Evolutionary conservation across 2,888 invertebrate species (phyloP).

Genomic region (Ormyrus labotus): DNA sequence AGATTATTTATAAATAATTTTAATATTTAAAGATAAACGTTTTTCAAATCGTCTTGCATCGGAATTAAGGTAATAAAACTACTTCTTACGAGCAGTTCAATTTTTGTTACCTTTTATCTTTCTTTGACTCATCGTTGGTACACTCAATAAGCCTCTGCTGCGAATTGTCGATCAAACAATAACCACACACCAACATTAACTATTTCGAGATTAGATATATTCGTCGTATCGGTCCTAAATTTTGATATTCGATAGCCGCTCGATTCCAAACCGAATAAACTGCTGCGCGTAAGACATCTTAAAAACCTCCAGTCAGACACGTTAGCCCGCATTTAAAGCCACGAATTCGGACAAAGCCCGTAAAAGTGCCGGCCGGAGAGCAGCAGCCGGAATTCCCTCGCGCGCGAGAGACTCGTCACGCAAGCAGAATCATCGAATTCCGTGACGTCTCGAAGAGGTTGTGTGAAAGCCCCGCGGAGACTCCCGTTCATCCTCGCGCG

Average conservation of each 20-base stretch:
- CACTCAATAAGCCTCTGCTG: not conserved
- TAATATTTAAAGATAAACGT: too few relatives aligned
- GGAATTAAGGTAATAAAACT: not conserved
- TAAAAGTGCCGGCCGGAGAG: not conserved
- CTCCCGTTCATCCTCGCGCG: too few relatives aligned
- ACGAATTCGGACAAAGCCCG: too few relatives aligned
- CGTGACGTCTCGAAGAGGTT: constrained; percentile 6
- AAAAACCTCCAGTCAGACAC: too few relatives aligned
- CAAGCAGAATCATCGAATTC: not conserved
- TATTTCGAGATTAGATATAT: constrained; percentile 4
- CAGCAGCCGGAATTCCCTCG: not conserved
- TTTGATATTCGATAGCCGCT: not conserved
- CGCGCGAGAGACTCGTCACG: not conserved
- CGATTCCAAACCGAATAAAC: too few relatives aligned
- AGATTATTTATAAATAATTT: too few relatives aligned
- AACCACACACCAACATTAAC: constrained; percentile 17
- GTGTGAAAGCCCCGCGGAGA: constrained; percentile 10
- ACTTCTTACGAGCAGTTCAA: not conserved
- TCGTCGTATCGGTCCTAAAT: not conserved
- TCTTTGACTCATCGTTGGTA: not conserved
- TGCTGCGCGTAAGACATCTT: too few relatives aligned
- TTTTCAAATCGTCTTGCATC: too few relatives aligned
- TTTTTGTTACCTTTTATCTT: constrained; percentile 19
- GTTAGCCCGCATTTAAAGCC: too few relatives aligned
- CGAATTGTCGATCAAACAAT: constrained; percentile 22